Evolutionary conservation across 2,888 invertebrate genomes (phyloP).

Genomic region (Congeria kusceri): DNA sequence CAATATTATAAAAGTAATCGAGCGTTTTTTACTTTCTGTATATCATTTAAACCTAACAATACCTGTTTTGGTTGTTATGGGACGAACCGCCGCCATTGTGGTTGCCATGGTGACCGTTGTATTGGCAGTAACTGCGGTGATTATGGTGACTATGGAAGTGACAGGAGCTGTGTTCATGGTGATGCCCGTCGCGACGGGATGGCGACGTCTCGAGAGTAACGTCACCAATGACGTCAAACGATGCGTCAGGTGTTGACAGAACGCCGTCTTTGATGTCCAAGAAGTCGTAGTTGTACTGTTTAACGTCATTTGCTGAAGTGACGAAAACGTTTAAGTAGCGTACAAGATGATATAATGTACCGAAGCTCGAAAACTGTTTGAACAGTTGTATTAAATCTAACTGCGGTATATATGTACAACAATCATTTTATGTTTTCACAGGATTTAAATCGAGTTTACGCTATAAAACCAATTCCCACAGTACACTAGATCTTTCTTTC

Average conservation of each 20-base stretch:
- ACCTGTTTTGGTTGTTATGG: background rate
- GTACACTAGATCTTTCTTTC: too few species aligned
- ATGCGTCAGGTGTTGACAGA: conserved; percentile 48
- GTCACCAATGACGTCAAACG: conserved; percentile 50
- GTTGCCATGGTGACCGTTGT: conserved; percentile 16
- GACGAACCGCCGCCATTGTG: background rate
- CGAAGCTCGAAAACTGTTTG: too few species aligned
- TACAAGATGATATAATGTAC: too few species aligned
- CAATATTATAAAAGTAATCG: too few species aligned
- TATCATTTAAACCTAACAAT: too few species aligned
- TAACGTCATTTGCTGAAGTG: conserved; percentile 24
- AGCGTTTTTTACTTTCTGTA: too few species aligned
- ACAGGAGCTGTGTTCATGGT: conserved; percentile 32
- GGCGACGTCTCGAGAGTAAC: conserved; percentile 40
- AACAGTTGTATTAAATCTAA: too few species aligned
- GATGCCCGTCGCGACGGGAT: conserved; percentile 19
- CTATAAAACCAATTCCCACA: too few species aligned
- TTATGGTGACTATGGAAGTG: conserved; percentile 27
- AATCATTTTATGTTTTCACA: too few species aligned
- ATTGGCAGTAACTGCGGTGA: conserved; percentile 36
- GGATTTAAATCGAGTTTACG: too few species aligned
- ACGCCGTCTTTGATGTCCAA: conserved; percentile 43
- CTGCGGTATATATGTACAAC: too few species aligned
- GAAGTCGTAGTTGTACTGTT: conserved; percentile 52
- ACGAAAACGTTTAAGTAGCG: too few species aligned